Conservation (phyloP, 2,113 vertebrate species). For the Turnix velox region DNA sequence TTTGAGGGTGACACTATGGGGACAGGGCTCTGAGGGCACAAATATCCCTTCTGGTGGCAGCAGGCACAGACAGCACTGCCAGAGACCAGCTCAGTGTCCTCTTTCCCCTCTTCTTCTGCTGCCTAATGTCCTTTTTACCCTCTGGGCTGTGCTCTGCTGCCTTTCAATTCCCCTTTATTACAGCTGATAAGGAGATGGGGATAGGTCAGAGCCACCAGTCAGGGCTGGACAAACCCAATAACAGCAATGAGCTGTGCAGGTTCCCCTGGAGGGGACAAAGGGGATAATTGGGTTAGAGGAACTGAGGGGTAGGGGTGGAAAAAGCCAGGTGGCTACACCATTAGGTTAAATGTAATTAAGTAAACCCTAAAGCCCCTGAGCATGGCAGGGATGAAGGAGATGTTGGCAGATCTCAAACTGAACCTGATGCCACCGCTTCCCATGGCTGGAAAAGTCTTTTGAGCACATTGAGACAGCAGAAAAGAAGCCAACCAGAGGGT, state of each 20-base stretch:
- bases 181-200: constrained; percentile 1
- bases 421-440: background rate
- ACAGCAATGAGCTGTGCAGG: background rate
- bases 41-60: background rate
- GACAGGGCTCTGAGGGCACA: background rate
- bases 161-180: background rate
- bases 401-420: accelerated
- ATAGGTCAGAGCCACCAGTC: background rate
- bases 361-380: background rate
- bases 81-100: background rate
- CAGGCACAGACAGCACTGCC: background rate
- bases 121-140: constrained; percentile 1
- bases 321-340: background rate
- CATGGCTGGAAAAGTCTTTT: background rate
- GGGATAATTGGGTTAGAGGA: background rate
- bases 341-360: constrained; percentile 34
- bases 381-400: accelerated
- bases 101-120: background rate
- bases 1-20: background rate
- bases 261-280: background rate
- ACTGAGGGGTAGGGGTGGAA: background rate
- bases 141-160: constrained; percentile 2
- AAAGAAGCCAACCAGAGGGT: background rate
- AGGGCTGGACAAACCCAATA: constrained; percentile 13
- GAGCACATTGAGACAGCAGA: background rate